phyloP scores from a whole-genome alignment of 2,888 invertebrate genomes.

The Brenthis daphne region DNA sequence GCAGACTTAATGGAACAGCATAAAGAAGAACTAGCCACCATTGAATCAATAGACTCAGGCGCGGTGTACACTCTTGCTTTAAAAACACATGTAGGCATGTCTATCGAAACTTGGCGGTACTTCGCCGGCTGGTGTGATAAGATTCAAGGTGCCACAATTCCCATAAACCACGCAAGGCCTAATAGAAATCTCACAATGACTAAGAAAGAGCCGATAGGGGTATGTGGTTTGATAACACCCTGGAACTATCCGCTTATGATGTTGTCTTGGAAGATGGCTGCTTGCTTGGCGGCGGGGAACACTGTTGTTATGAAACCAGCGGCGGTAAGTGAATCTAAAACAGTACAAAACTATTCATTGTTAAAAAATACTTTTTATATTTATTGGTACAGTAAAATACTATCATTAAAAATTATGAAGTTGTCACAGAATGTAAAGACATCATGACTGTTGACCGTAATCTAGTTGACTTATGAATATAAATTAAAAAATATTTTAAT shows the following conservation, averaged over 20 bases:
- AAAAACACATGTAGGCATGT: conserved; percentile 99
- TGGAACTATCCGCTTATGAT: conserved; percentile 99
- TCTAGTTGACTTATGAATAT: no score
- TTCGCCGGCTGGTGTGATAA: conserved; percentile 99
- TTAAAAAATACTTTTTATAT: no score
- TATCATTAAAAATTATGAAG: no score
- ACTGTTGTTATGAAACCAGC: conserved; percentile 98
- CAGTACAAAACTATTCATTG: no score
- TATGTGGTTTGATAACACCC: conserved; percentile 95
- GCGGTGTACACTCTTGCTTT: conserved; percentile 98
- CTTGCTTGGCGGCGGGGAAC: conserved; percentile 97
- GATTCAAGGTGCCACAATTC: conserved; percentile 95
- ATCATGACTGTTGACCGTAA: no score
- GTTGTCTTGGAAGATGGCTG: conserved; percentile 99
- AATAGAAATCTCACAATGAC: conserved; percentile 94
- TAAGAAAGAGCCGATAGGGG: conserved; percentile 95
- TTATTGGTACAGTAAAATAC: no score
- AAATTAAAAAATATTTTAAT: no score
- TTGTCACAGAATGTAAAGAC: no score
- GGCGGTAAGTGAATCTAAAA: conserved; percentile 76
- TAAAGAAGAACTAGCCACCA: conserved; percentile 96
- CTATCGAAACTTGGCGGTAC: conserved; percentile 97
- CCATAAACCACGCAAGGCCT: conserved; percentile 95
- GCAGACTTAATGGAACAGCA: conserved; percentile 97
- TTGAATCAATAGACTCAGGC: conserved; percentile 96